Evolutionary conservation across 2,888 invertebrate species (phyloP), one percentile per base, ranked within the genome.

Genomic region (Sesia apiformis): DNA sequence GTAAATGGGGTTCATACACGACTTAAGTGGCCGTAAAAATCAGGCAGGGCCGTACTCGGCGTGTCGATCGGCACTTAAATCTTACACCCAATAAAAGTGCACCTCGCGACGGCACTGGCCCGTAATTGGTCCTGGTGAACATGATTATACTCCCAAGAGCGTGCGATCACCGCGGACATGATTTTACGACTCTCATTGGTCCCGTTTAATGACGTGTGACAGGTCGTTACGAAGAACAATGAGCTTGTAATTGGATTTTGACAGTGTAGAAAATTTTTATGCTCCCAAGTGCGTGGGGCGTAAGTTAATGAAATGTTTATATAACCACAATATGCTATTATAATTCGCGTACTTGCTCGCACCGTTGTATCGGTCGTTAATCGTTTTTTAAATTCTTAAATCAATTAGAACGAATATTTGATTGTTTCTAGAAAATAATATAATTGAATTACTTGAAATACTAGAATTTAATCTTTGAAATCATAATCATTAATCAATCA

Each of bases 71-170:
- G 81, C 87, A 89, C 86, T 87, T 87, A 87, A 87, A 86, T 82
- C 78, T 83, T 86, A 78, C 86, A 86, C 85, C 88, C 88, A 89
- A 88, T 88, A 87, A 88, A 88, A 81, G 81, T 81, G 76, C 82
- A 76, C 76, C 81, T 76, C 78, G 74, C 74, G 59, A 69, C 69
- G 76, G 73, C 69, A 71, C 72, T 72, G 74, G 72, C 66, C 76
- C 74, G 86, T 87, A 87, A 88, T 89, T 89, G 88, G 88, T 82
- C 78, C 80, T 75, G 74, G 70, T 73, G 77, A 74, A 77, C 73
- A 70, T 73, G 78, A 81, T 76, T 74, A 73, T 72, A 66, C 70
- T 69, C 69, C 71, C 70, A 64, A 61, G 63, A 61, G 58, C 59
- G 58, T 52, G 62, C 68, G 76, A 76, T 75, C 76, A 69, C 67